phyloP scores from a whole-genome alignment of 2,888 invertebrate genomes.

The Cephalotes varians region DNA sequence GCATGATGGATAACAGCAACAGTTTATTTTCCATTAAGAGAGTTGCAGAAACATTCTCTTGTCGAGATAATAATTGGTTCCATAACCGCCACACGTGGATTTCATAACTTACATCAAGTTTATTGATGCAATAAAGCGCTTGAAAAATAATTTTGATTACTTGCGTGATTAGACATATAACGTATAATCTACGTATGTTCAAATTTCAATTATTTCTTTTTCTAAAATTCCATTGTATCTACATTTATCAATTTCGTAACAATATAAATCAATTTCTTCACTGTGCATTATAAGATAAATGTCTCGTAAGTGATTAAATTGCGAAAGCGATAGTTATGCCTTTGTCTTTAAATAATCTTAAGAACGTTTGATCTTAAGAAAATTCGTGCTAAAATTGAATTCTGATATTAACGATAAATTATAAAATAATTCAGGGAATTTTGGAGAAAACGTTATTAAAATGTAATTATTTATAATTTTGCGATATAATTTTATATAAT shows the following conservation, averaged over 20 bases:
- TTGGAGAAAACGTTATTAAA: neutral
- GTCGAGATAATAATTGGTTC: conserved; percentile 35
- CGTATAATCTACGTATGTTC: neutral
- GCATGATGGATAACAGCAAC: neutral
- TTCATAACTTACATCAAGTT: conserved; percentile 43
- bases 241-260: neutral
- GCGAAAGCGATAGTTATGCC: neutral
- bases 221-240: neutral
- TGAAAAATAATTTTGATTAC: conserved; percentile 36
- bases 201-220: conserved; percentile 17
- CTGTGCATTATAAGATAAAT: neutral
- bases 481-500: neutral
- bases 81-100: conserved; percentile 8
- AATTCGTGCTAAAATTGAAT: neutral
- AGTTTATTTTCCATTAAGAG: conserved; percentile 31
- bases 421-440: neutral
- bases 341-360: neutral
- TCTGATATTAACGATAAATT: neutral
- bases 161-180: neutral
- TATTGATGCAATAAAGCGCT: conserved; percentile 29
- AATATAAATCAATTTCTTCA: neutral
- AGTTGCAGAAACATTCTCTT: conserved; percentile 44
- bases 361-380: neutral
- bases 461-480: neutral
- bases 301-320: neutral